These are phyloP conservation scores for Indicator maculatus DNA, from an alignment of 2,113 vertebrate species.

Conservation along the genomic window DNA sequence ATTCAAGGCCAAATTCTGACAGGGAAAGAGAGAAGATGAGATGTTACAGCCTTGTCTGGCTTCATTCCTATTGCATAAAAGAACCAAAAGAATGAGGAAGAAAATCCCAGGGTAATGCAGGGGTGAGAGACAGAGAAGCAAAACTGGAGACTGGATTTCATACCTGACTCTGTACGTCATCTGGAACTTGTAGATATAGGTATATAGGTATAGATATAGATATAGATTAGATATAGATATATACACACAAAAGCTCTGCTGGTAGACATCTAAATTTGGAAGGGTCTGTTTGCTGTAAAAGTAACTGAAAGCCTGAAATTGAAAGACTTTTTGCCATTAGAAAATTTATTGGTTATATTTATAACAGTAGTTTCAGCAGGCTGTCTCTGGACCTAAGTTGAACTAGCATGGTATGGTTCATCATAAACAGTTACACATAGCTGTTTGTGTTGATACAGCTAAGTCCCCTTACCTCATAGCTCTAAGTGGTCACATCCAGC, in stretches of 20 bases:
- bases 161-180: not conserved
- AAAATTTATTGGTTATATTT: not conserved
- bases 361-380: not conserved
- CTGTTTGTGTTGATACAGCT: not conserved
- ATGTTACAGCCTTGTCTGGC: slow-evolving; percentile 1
- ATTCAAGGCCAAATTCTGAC: not conserved
- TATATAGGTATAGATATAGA: not conserved
- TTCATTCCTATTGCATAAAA: not conserved
- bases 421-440: not conserved
- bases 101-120: not conserved
- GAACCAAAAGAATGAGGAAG: not conserved
- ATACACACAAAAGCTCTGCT: slow-evolving; percentile 18
- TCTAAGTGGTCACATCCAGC: not conserved
- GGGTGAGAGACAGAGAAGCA: not conserved
- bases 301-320: not conserved
- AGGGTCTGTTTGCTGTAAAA: not conserved
- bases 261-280: not conserved
- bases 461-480: not conserved
- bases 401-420: not conserved
- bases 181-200: not conserved
- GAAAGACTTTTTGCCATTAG: not conserved
- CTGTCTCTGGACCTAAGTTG: not conserved
- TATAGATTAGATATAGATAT: not conserved
- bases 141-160: not conserved
- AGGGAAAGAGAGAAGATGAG: not conserved